Conservation (phyloP, 53 echinoderm and acorn worm species). For the Echinometra lucunter region DNA sequence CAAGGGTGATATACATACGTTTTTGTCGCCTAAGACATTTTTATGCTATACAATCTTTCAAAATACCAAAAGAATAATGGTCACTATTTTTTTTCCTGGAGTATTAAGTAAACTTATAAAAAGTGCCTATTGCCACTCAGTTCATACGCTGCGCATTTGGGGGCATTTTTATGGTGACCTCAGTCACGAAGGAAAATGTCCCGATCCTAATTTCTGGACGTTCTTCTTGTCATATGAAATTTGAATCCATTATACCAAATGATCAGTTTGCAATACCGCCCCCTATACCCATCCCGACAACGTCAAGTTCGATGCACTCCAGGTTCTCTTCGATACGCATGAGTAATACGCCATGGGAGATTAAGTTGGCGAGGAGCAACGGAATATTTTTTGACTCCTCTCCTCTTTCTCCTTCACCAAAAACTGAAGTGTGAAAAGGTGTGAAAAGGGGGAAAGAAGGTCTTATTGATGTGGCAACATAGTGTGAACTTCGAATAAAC, state of each 20-base stretch:
- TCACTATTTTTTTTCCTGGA: no score
- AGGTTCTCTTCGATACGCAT: not conserved
- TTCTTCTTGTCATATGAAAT: not conserved
- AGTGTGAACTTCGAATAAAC: not conserved
- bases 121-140: no score
- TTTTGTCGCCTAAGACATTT: no score
- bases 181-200: no score
- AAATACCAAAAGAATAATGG: no score
- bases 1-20: no score
- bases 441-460: not conserved
- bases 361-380: not conserved
- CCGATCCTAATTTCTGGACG: no score
- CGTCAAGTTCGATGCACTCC: not conserved
- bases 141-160: no score
- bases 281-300: not conserved
- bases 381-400: not conserved
- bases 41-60: no score
- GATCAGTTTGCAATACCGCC: not conserved
- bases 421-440: constrained; percentile 1
- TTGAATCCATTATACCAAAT: not conserved
- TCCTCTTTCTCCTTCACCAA: not conserved
- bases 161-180: no score
- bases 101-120: no score
- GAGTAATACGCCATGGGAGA: constrained; percentile 9
- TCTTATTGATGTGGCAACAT: not conserved